These are phyloP conservation scores for Crotalus horridus DNA, from an alignment of 2,113 vertebrate species.

Conservation along the genomic window DNA sequence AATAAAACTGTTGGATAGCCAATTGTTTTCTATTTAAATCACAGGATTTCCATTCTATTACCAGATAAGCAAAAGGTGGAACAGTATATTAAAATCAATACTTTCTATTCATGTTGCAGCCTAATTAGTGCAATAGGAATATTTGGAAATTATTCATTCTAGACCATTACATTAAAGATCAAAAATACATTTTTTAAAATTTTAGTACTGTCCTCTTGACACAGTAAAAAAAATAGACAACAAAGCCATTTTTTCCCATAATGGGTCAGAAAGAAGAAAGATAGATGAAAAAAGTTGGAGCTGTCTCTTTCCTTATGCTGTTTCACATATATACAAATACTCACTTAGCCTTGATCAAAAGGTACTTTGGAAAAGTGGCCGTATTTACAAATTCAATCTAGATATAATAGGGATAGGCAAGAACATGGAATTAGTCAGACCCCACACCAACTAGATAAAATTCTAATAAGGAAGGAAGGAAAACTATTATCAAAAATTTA, in stretches of 20 bases:
- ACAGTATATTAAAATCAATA: constrained; percentile 17
- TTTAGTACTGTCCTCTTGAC: background rate
- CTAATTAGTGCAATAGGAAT: background rate
- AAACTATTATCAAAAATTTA: no score
- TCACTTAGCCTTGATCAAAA: background rate
- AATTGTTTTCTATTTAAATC: constrained; percentile 56
- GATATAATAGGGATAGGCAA: no score
- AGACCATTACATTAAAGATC: background rate
- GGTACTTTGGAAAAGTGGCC: background rate
- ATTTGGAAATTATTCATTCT: constrained; percentile 1
- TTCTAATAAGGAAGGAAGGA: no score
- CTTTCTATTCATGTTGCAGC: background rate
- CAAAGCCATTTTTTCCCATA: background rate
- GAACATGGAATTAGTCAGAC: no score
- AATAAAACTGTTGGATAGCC: constrained; percentile 27
- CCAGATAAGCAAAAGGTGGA: constrained; percentile 9
- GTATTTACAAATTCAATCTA: no score
- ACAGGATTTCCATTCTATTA: constrained; percentile 39
- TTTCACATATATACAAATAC: background rate
- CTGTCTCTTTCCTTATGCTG: background rate
- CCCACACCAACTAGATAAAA: no score
- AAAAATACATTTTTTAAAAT: background rate
- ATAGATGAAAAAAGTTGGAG: background rate
- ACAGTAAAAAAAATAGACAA: background rate
- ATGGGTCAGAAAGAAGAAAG: background rate